A percentile compares a stretch with the other conserved stretches of the same genome.
Conservation (phyloP, 1,140 invertebrate species). For the Lasioglossum albipes region DNA sequence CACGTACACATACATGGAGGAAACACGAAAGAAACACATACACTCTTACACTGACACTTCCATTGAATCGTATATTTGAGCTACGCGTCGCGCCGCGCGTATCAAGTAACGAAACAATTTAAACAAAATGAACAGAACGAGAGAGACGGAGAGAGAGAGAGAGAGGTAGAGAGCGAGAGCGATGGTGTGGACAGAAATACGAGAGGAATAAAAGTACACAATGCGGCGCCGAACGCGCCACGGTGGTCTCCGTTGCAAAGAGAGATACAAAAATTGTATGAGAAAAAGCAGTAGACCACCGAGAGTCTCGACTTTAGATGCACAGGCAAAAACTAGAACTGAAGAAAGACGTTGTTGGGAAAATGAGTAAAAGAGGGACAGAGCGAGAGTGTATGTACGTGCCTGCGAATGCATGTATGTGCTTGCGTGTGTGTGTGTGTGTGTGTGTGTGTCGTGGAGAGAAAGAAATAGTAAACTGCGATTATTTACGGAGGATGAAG, state of each 20-base stretch:
- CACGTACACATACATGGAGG: background rate
- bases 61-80: constrained; percentile 76
- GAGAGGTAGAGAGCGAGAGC: background rate
- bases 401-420: background rate
- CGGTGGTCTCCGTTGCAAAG: constrained; percentile 29
- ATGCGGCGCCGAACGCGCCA: constrained; percentile 14
- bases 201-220: background rate
- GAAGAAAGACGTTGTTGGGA: constrained; percentile 65
- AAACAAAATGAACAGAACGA: constrained; percentile 28
- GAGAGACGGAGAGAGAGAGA: too few species aligned
- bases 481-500: background rate
- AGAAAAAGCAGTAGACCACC: constrained; percentile 23
- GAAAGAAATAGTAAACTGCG: background rate
- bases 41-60: constrained; percentile 60
- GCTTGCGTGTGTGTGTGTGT: background rate
- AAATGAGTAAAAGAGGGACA: constrained; percentile 1
- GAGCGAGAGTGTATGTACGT: background rate
- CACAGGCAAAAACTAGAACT: constrained; percentile 69
- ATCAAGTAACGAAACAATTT: constrained; percentile 28
- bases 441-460: background rate
- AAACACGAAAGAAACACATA: background rate
- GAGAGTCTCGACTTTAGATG: constrained; percentile 67
- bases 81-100: constrained; percentile 50
- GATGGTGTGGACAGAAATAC: constrained; percentile 8
- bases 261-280: constrained; percentile 35